Base-by-base conservation (phyloP, 1,140 invertebrate species). In the Pseudomyrmex flavicornis region DNA sequence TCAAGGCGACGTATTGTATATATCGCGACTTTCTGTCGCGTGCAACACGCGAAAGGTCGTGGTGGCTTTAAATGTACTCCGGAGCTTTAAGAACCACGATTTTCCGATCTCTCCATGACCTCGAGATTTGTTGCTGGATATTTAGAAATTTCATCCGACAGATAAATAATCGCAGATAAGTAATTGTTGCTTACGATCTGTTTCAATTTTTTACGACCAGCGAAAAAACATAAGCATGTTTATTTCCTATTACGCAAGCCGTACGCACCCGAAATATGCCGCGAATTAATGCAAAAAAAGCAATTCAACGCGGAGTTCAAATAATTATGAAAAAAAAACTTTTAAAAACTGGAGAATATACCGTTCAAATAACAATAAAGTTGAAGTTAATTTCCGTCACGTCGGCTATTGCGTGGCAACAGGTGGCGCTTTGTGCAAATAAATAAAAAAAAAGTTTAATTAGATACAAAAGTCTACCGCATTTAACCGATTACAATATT, bases 371-470 rank as follows among this genome's bases (percentile, higher is more conserved):
- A 80, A 79, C 20, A 61, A 48, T 54, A 12, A 22, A 61, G 62
- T 72, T 54, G 10, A 22, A 61, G 62, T 72, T 74, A 85, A 88
- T 83, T 35, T 68, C 56, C 62, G 65, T 82, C 77, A 61, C 59
- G 62, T 88, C 83, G 76, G 59, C 73, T 85, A 73, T 74, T 77
- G 82, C 63, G 73, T 79, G 77, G 87, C 87, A 88, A 88, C 87
- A 88, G 86, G 86, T 88, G 86, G 83, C 54, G 20, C 63, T 88
- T 88, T 85, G 84, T 79, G 46, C 52, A 74, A 85, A 63, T 82
- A 73, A 82, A 83, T 74, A 79, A 87, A 86, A 62, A 50, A 50
- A 12, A 20, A 48, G 50, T 17, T 50, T 74, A 65, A 44, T 83
- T 59, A 68, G 66, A 70, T 86, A 56, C 72, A 59, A 87, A 44